Evolutionary conservation across 2,888 invertebrate species (phyloP).

Genomic region (Eupeodes luniger): DNA sequence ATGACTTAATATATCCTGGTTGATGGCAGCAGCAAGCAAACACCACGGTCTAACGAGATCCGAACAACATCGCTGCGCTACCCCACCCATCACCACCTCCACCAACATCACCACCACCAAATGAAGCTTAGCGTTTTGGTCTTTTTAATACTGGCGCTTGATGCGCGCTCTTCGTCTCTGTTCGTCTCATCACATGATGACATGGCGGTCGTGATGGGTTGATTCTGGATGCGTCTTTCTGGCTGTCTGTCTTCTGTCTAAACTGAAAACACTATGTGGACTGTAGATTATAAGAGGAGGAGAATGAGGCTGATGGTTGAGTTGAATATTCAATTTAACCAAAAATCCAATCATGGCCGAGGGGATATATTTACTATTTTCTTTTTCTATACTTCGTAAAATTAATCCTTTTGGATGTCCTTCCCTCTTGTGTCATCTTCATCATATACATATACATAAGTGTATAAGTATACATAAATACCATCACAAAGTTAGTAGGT

Average conservation of each 20-base stretch:
- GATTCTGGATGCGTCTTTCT: constrained; percentile 16
- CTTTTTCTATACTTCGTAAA: constrained; percentile 29
- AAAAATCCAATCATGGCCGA: constrained; percentile 68
- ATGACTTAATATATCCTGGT: neutral
- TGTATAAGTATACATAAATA: too few relatives aligned
- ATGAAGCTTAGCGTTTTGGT: constrained; percentile 1
- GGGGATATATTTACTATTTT: neutral
- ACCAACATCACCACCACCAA: neutral
- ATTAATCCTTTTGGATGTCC: constrained; percentile 53
- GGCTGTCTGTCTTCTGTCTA: constrained; percentile 21
- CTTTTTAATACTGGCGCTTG: neutral
- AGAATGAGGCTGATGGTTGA: constrained; percentile 10
- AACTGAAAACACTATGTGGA: neutral
- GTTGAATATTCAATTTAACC: constrained; percentile 69
- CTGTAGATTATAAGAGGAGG: neutral
- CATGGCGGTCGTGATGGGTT: constrained; percentile 14
- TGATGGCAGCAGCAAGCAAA: constrained; percentile 30
- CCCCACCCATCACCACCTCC: neutral
- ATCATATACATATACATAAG: neutral
- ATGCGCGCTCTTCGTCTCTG: too few relatives aligned
- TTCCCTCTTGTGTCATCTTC: constrained; percentile 2
- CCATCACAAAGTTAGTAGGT: constrained; percentile 4
- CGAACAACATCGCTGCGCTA: neutral
- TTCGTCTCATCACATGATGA: neutral
- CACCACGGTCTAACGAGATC: constrained; percentile 6